phyloP scores from a whole-genome alignment of 2,113 vertebrate genomes.

The Butorides virescens region DNA sequence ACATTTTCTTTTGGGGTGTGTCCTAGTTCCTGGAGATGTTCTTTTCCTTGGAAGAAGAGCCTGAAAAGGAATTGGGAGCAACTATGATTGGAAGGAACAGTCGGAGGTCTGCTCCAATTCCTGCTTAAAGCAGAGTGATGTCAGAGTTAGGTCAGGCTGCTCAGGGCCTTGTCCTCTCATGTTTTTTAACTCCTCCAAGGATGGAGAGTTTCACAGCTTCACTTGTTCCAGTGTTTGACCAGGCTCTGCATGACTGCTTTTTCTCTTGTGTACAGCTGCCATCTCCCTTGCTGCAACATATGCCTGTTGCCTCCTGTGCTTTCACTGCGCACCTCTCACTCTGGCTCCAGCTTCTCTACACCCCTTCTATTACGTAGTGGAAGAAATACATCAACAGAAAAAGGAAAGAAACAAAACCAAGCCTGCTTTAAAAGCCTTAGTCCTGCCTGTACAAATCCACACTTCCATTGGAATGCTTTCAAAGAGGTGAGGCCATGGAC shows the following conservation, averaged over 20 bases:
- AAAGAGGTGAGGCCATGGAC: neutral
- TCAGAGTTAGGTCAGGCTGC: neutral
- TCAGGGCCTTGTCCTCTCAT: neutral
- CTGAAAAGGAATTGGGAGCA: neutral
- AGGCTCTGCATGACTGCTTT: neutral
- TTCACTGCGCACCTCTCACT: neutral
- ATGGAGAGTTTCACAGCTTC: neutral
- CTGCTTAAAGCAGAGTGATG: neutral
- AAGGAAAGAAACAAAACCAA: neutral
- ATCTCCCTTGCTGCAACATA: neutral
- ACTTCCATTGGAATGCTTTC: fast-evolving
- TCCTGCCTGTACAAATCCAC: neutral
- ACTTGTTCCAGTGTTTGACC: neutral
- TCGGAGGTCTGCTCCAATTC: neutral
- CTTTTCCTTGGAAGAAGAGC: neutral
- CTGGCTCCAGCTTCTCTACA: neutral
- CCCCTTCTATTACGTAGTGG: neutral
- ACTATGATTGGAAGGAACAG: neutral
- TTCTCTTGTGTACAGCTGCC: neutral
- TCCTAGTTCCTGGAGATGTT: neutral
- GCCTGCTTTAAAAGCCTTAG: neutral
- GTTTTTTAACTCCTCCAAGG: neutral
- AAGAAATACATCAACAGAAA: neutral
- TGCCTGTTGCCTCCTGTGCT: neutral
- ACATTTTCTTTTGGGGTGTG: neutral